Percentiles rank a stretch among this genome's conserved stretches.
Conservation (phyloP, 1,140 invertebrate species). For the Drosophila miranda region DNA sequence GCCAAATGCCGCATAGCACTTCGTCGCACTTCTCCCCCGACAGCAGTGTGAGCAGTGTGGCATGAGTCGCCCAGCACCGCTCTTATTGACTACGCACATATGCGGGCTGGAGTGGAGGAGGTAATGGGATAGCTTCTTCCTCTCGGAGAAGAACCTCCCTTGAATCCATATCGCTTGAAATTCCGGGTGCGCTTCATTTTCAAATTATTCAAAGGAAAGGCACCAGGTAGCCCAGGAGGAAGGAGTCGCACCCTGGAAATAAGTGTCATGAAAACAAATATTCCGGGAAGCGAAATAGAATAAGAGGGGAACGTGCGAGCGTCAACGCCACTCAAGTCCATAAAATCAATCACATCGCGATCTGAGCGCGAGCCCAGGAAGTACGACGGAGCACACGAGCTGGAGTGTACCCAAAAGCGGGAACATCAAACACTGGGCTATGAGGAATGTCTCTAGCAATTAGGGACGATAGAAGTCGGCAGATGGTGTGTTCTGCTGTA, state of each 20-base stretch:
- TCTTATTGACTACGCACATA: conserved; percentile 13
- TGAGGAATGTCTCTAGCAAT: conserved; percentile 48
- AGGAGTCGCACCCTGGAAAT: conserved; percentile 3
- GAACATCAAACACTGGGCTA: conserved; percentile 1
- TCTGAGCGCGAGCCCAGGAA: conserved; percentile 28
- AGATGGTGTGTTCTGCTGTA: conserved; percentile 55
- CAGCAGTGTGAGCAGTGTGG: conserved; percentile 41
- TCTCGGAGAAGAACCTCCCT: not conserved
- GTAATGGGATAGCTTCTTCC: not conserved
- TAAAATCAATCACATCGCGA: conserved; percentile 56
- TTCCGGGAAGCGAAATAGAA: not conserved
- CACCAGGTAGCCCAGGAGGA: conserved; percentile 15
- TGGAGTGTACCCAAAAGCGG: not conserved
- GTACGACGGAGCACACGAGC: not conserved
- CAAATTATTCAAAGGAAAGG: conserved; percentile 61
- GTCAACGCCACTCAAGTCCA: conserved; percentile 18
- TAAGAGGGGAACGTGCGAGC: not conserved
- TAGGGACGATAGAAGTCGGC: conserved; percentile 54
- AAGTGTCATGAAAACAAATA: conserved; percentile 27
- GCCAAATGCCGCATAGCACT: conserved; percentile 34
- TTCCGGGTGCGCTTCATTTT: conserved; percentile 53
- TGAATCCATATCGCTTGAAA: conserved; percentile 39
- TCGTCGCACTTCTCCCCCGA: conserved; percentile 14
- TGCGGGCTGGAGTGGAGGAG: not conserved
- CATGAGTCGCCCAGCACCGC: conserved; percentile 10